Percentiles rank a stretch among this genome's conserved stretches.
These are phyloP conservation scores for Eupithecia insigniata DNA, from an alignment of 2,888 invertebrate genomes.

Conservation along the genomic window DNA sequence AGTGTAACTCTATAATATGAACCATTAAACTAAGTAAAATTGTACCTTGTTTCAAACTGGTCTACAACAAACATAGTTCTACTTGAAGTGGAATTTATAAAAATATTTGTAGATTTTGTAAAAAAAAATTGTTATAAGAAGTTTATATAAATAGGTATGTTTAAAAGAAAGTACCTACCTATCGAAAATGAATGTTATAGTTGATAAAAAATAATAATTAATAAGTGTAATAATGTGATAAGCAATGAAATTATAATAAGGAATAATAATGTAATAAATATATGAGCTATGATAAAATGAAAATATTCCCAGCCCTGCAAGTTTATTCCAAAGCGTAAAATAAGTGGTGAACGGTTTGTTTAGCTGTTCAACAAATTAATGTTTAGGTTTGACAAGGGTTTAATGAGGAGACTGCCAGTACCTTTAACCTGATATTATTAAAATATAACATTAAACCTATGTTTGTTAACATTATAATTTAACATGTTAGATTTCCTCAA, in stretches of 20 bases:
- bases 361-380: background rate
- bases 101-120: background rate
- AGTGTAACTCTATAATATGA: background rate
- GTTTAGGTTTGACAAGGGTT: slow-evolving; percentile 3
- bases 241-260: background rate
- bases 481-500: background rate
- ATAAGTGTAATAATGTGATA: slow-evolving; percentile 6
- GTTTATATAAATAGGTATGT: background rate
- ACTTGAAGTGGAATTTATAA: background rate
- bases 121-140: too few relatives aligned
- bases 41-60: background rate
- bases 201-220: background rate
- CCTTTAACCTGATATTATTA: background rate
- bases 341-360: background rate
- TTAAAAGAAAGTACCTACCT: background rate
- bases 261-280: background rate
- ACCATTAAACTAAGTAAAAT: background rate
- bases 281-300: background rate
- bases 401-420: background rate
- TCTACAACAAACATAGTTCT: background rate
- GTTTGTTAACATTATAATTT: background rate
- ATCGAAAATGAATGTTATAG: background rate
- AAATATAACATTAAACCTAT: background rate
- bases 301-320: background rate
- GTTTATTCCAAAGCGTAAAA: background rate